phyloP scores from a whole-genome alignment of 1,140 invertebrate species.

The Caenorhabditis latens region DNA sequence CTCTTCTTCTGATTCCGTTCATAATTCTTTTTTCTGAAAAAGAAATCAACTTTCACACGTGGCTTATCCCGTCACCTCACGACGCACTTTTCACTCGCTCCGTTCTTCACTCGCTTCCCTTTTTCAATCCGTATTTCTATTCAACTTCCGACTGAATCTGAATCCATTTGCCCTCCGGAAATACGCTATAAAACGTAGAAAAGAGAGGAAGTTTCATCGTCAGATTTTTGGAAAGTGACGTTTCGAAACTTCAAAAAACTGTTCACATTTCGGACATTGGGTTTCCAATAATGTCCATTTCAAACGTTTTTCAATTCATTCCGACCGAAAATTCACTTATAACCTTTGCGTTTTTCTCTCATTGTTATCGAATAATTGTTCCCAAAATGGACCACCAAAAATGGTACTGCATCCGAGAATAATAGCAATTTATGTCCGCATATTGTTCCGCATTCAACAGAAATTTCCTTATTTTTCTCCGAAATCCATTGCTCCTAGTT shows the following conservation, averaged over 20 bases:
- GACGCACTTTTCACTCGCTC: background rate
- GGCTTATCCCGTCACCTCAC: conserved; percentile 20
- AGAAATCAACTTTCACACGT: conserved; percentile 2
- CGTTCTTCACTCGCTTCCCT: background rate
- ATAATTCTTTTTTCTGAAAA: background rate
- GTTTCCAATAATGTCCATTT: background rate
- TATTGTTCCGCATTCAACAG: background rate
- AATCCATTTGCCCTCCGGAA: conserved; percentile 36
- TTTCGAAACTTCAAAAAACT: conserved; percentile 3
- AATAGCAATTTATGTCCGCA: background rate
- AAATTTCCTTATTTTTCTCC: background rate
- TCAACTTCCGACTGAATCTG: background rate
- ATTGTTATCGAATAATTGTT: too few species aligned
- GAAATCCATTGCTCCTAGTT: too few species aligned
- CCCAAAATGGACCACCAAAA: too few species aligned
- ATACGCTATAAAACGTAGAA: conserved; percentile 12
- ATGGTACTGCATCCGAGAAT: too few species aligned
- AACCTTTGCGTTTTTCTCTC: too few species aligned
- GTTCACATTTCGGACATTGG: background rate
- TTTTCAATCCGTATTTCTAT: background rate
- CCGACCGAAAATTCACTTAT: too few species aligned
- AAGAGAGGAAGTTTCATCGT: background rate
- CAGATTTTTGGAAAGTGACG: conserved; percentile 18
- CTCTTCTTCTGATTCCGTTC: background rate
- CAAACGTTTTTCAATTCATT: too few species aligned